Evolutionary conservation across 2,797 vertebrate species (phyloP), one percentile per base, ranked within the genome.

Genomic region (Muraenolepis orangiensis): DNA sequence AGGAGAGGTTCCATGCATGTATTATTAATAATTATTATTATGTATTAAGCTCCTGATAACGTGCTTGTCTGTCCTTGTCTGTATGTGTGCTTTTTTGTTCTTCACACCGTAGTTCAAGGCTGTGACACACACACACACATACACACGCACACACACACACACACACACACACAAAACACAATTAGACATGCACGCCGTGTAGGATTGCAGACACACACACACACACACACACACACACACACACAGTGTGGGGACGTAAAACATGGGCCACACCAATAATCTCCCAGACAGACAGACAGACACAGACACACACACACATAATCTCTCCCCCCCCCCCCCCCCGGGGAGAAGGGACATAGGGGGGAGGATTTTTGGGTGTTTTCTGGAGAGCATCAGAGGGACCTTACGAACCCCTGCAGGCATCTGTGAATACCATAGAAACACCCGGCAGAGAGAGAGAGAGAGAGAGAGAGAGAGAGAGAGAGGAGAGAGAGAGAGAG

Each of bases 261-360:
- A n/a, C n/a, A n/a, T n/a, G n/a, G n/a, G n/a, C n/a, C 32, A 34
- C 32, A 34, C 32, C 3, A 3, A 34, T 8, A 34, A n/a, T n/a
- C n/a, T n/a, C 32, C 3, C 32, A 34, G 3, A 34, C 32, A 34
- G 3, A 34, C 32, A 34, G 3, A 34, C 32, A 34, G 3, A 34
- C 32, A 34, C 32, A 36, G 32, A 72, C 29, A 51, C 51, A 16
- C 51, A 36, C 57, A 66, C 61, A 38, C 72, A 46, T 26, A 69
- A 81, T 78, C 61, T 74, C 23, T 71, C 76, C 31, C 40, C 40
- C 70, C 76, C 74, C 23, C 70, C 76, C 31, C 40, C 40, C 70
- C 76, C 74, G 73, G 18, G 34, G 66, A 68, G 66, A 74, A 10
- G 30, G 42, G 40, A 61, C 18, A 32, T 46, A 4, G 20, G n/a